phyloP scores from a whole-genome alignment of 2,113 vertebrate genomes.

The Pteruthius melanotis region DNA sequence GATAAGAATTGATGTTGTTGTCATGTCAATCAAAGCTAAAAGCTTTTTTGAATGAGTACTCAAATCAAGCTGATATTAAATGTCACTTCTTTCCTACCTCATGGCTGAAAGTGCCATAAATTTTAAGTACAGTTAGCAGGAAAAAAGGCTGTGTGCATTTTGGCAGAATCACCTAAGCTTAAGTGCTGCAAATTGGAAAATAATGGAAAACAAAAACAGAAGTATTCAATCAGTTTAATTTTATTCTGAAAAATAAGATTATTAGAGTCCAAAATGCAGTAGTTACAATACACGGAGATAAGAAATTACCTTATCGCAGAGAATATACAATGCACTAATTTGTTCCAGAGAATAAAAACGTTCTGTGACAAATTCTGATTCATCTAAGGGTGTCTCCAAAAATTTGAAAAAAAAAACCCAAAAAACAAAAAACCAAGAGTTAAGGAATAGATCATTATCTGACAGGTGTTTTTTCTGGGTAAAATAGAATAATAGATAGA shows the following conservation, averaged over 20 bases:
- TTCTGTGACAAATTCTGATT: background rate
- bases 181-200: background rate
- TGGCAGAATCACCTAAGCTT: background rate
- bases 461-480: too few species aligned
- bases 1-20: background rate
- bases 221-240: background rate
- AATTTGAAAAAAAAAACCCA: too few species aligned
- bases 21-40: conserved; percentile 1
- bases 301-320: background rate
- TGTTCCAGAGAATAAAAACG: background rate
- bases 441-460: background rate
- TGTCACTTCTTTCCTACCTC: background rate
- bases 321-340: background rate
- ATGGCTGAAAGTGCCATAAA: background rate
- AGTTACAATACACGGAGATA: background rate
- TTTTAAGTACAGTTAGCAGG: conserved; percentile 5
- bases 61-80: conserved; percentile 2
- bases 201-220: background rate
- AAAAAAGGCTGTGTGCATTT: background rate
- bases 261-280: background rate
- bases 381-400: background rate
- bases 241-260: background rate
- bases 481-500: too few species aligned
- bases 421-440: too few species aligned
- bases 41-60: background rate